A percentile compares a stretch with the other conserved stretches of the same genome.
Conservation (phyloP, 2,888 invertebrate species). For the Lymantria monacha region DNA sequence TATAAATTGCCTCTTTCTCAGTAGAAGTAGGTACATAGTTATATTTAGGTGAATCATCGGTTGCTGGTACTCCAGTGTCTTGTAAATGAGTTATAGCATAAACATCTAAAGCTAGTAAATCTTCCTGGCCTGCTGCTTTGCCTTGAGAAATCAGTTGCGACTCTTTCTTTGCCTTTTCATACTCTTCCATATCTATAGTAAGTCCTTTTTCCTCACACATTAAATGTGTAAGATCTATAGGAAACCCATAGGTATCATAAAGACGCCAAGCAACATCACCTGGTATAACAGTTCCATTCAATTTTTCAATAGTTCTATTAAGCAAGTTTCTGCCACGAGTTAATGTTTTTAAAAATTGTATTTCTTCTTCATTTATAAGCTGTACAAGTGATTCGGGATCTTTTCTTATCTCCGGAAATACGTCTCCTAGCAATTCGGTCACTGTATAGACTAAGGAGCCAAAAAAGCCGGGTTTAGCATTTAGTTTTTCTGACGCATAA, state of each 20-base stretch:
- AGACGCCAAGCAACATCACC: constrained; percentile 99
- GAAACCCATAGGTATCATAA: constrained; percentile 99
- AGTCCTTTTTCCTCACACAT: constrained; percentile 99
- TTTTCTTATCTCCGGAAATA: constrained; percentile 91
- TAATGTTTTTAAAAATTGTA: constrained; percentile 98
- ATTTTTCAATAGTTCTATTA: constrained; percentile 93
- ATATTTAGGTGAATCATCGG: constrained; percentile 97
- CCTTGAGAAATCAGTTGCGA: constrained; percentile 95
- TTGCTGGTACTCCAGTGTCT: constrained; percentile 87
- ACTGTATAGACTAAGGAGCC: constrained; percentile 94
- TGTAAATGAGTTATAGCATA: constrained; percentile 97
- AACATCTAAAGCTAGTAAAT: constrained; percentile 94
- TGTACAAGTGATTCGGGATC: constrained; percentile 96
- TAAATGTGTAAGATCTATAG: constrained; percentile 97
- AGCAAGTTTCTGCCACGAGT: constrained; percentile 94
- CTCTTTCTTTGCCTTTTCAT: constrained; percentile 95
- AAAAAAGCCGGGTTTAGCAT: constrained; percentile 97
- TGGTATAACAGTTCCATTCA: constrained; percentile 88
- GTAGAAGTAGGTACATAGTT: constrained; percentile 87
- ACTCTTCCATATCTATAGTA: constrained; percentile 92
- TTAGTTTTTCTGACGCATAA: constrained; percentile 97
- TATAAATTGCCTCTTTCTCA: constrained; percentile 87
- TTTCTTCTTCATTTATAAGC: constrained; percentile 98
- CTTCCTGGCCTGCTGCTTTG: constrained; percentile 89
- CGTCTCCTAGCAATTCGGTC: constrained; percentile 90